Conservation (phyloP, 2,888 invertebrate species). For the Leuctra nigra region DNA sequence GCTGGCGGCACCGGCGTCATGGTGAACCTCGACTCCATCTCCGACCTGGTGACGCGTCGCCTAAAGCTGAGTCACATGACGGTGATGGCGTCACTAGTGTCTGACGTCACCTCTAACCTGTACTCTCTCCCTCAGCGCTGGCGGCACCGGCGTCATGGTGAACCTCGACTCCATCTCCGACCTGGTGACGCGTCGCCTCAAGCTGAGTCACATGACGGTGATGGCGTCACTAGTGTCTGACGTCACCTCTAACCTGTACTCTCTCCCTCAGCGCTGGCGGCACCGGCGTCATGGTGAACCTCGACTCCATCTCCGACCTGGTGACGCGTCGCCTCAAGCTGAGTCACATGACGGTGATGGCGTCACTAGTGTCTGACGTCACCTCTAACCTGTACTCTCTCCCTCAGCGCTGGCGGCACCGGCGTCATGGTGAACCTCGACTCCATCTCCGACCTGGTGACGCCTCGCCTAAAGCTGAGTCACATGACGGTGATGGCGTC, state of each 20-base stretch:
- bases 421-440: conserved; percentile 92
- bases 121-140: conserved; percentile 78
- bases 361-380: too few species aligned
- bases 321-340: conserved; percentile 52
- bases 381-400: too few species aligned
- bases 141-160: conserved; percentile 88
- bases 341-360: conserved; percentile 63
- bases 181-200: conserved; percentile 54
- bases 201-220: conserved; percentile 55
- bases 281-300: conserved; percentile 86
- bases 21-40: conserved; percentile 78
- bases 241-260: too few species aligned
- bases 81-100: too few species aligned
- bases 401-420: conserved; percentile 81
- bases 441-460: conserved; percentile 64
- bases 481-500: conserved; percentile 68
- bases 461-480: conserved; percentile 46
- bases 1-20: conserved; percentile 93
- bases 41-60: conserved; percentile 58
- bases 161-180: conserved; percentile 78
- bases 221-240: too few species aligned
- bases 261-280: conserved; percentile 83
- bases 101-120: too few species aligned
- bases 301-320: conserved; percentile 71
- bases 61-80: conserved; percentile 50